Evolutionary conservation across 2,113 vertebrate genomes (phyloP).

Genomic region (Aramus guarauna): DNA sequence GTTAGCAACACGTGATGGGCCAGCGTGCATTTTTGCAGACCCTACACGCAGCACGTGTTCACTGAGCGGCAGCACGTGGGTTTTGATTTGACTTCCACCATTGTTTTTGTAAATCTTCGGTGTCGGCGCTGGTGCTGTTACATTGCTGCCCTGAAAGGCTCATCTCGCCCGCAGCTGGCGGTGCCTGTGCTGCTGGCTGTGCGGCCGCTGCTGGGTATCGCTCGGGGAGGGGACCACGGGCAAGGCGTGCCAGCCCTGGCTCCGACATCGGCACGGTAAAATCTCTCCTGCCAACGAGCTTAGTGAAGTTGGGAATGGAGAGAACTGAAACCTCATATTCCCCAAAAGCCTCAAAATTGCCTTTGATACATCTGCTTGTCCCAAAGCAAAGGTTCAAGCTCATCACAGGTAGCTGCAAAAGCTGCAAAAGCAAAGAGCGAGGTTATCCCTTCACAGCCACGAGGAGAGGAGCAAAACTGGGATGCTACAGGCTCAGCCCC

Average conservation of each 20-base stretch:
- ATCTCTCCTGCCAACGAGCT: background rate
- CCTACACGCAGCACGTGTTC: rapidly evolving
- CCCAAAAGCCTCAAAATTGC: background rate
- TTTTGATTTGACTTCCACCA: background rate
- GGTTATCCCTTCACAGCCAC: too few species aligned
- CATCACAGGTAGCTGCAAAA: background rate
- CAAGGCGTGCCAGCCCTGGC: too few species aligned
- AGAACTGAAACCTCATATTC: background rate
- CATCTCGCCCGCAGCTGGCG: too few species aligned
- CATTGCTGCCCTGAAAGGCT: background rate
- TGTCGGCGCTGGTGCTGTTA: rapidly evolving
- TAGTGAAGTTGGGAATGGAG: background rate
- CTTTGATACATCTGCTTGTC: too few species aligned
- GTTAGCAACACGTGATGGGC: background rate
- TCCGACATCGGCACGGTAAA: background rate
- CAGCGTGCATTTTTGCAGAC: rapidly evolving
- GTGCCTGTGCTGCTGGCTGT: too few species aligned
- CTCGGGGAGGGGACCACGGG: background rate
- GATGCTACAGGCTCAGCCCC: background rate
- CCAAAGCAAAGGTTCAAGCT: background rate
- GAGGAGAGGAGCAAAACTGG: too few species aligned
- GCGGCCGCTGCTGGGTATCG: background rate
- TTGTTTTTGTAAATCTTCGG: rapidly evolving
- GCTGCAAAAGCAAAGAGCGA: too few species aligned
- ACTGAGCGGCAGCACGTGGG: rapidly evolving